phyloP scores from a whole-genome alignment of 2,797 vertebrate species.

The Florisuga fusca region DNA sequence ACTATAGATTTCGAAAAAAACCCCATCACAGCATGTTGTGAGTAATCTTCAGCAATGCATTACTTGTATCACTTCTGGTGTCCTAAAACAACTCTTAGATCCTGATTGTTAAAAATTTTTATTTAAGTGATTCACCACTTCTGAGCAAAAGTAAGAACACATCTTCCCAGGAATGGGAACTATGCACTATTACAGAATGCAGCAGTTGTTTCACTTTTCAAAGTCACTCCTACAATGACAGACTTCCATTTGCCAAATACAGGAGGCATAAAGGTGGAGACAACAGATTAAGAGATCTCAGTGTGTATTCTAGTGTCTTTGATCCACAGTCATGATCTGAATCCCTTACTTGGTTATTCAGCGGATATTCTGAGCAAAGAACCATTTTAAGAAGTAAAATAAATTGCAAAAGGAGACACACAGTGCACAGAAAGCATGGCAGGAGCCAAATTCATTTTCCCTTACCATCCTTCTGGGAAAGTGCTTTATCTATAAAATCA shows the following conservation, averaged over 20 bases:
- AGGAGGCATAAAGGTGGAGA: neutral
- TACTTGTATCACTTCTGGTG: neutral
- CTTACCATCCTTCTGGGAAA: constrained; percentile 94
- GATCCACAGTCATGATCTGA: neutral
- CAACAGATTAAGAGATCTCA: neutral
- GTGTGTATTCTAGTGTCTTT: neutral
- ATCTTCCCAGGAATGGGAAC: neutral
- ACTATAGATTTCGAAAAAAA: neutral
- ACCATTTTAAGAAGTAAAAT: neutral
- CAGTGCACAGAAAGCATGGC: neutral
- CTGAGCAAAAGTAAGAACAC: neutral
- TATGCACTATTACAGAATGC: neutral
- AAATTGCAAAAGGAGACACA: neutral
- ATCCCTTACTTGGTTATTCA: neutral
- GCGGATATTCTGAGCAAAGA: neutral
- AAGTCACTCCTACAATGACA: neutral
- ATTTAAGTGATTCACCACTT: neutral
- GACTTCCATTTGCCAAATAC: neutral
- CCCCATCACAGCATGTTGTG: neutral
- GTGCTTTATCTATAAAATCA: constrained; percentile 94
- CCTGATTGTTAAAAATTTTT: too few species aligned
- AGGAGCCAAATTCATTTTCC: neutral
- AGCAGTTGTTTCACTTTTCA: neutral
- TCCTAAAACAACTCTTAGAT: neutral
- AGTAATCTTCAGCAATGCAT: neutral